Conservation (phyloP, 2,888 invertebrate species). For the Polyploca ridens region DNA sequence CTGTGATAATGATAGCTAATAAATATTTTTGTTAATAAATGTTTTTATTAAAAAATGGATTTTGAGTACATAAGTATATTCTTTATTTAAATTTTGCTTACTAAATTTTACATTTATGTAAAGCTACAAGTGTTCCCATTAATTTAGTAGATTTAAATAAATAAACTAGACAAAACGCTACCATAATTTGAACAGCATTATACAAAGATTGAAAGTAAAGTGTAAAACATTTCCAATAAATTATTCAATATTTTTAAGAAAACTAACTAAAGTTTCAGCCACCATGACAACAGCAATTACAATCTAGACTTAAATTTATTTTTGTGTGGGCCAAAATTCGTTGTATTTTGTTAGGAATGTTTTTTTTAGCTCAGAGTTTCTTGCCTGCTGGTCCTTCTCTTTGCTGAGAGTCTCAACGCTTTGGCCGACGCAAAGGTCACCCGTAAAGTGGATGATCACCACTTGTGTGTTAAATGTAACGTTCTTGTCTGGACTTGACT, state of each 20-base stretch:
- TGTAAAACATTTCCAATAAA: constrained; percentile 40
- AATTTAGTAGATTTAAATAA: constrained; percentile 40
- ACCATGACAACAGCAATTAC: constrained; percentile 31
- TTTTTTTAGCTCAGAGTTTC: constrained; percentile 86
- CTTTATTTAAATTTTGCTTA: constrained; percentile 49
- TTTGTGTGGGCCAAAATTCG: constrained; percentile 77
- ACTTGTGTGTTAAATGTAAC: constrained; percentile 84
- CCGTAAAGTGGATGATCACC: constrained; percentile 86
- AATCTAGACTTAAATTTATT: constrained; percentile 59
- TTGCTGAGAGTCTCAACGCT: constrained; percentile 86
- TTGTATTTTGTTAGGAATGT: constrained; percentile 80
- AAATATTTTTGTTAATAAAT: constrained; percentile 34
- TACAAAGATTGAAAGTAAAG: constrained; percentile 34
- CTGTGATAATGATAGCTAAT: constrained; percentile 54
- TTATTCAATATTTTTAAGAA: constrained; percentile 36
- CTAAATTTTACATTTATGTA: constrained; percentile 7
- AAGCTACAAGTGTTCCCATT: constrained; percentile 1
- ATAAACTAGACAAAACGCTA: constrained; percentile 49
- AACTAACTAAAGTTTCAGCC: constrained; percentile 21
- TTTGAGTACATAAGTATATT: constrained; percentile 19
- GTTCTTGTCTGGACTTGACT: constrained; percentile 72
- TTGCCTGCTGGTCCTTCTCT: constrained; percentile 86
- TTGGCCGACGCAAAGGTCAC: constrained; percentile 80
- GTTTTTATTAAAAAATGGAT: constrained; percentile 18
- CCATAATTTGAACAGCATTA: constrained; percentile 48